Conservation (phyloP, 2,113 vertebrate species). For the Catharus bicknelli region DNA sequence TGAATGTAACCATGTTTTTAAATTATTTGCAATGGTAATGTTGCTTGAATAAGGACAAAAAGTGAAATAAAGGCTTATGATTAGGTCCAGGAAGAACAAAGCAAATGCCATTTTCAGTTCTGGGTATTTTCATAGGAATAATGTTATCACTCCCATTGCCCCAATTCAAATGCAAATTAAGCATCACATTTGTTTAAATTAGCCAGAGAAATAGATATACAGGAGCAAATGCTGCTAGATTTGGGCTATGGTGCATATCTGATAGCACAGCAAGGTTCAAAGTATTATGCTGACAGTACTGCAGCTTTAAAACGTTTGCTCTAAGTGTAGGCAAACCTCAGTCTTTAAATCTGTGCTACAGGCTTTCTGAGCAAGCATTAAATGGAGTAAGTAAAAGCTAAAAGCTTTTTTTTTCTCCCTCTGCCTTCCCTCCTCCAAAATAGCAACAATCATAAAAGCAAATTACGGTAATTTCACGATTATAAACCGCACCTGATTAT, state of each 20-base stretch:
- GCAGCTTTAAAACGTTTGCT: neutral
- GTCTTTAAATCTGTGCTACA: neutral
- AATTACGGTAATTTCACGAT: neutral
- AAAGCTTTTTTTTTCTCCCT: neutral
- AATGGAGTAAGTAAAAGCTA: neutral
- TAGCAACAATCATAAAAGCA: neutral
- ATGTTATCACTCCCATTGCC: neutral
- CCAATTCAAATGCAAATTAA: conserved; percentile 35
- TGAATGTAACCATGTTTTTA: neutral
- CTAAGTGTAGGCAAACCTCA: neutral
- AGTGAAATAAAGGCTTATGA: neutral
- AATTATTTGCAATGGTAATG: neutral
- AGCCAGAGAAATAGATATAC: conserved; percentile 1
- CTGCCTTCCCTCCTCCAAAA: accelerated
- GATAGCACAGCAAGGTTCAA: conserved; percentile 11
- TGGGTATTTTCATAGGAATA: neutral
- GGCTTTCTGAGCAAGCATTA: neutral
- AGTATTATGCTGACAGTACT: neutral
- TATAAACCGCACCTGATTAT: no score
- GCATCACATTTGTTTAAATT: conserved; percentile 32
- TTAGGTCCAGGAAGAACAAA: neutral
- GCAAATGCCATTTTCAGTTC: neutral
- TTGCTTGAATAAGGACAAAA: neutral
- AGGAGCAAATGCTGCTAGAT: neutral
- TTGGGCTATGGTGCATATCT: conserved; percentile 30